Evolutionary conservation across 2,113 vertebrate genomes (phyloP), one percentile per base, ranked within the genome.

Genomic region (Xiphorhynchus elegans): DNA sequence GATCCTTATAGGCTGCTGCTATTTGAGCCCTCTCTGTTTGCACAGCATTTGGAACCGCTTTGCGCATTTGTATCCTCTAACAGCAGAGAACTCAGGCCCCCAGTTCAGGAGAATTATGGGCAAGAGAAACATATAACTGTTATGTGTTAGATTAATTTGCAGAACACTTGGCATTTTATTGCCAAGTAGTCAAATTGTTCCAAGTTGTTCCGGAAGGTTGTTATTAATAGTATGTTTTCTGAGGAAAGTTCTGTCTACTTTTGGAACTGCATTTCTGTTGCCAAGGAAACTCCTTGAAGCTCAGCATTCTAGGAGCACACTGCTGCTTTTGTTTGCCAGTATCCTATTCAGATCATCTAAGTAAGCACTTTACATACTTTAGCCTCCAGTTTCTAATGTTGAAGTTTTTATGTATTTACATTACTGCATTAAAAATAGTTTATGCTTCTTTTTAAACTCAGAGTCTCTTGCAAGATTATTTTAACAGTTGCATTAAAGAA

Each of bases 131-230:
- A 91, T 97, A 94, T 97, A 97, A 98, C 97, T 95, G 95, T 96
- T 98, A 96, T 96, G 98, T 97, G 98, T 98, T 97, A 98, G 97
- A 98, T 98, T 98, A 98, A 98, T 98, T 98, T 98, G 97, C 97
- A 98, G 98, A 99, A 98, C 98, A 98, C 98, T 98, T 98, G 98
- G 98, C 97, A 93, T 98, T 96, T 91, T 97, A 96, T 97, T 99
- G 98, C 98, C 98, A 99, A 99, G 98, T 97, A 96, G 97, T 98
- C 98, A 98, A 98, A 99, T 98, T 98, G 98, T 98, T 98, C 98
- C 98, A 98, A 98, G 98, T 98, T 98, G 98, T 98, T 98, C 98
- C 98, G 98, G 98, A 98, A 99, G 98, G 98, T 97, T 98, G 98
- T 98, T 98, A 98, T 98, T 98, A 98, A 98, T 98, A 98, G 98